Evolutionary conservation across 1,140 invertebrate genomes (phyloP).

Genomic region (Leptinotarsa lineolata): DNA sequence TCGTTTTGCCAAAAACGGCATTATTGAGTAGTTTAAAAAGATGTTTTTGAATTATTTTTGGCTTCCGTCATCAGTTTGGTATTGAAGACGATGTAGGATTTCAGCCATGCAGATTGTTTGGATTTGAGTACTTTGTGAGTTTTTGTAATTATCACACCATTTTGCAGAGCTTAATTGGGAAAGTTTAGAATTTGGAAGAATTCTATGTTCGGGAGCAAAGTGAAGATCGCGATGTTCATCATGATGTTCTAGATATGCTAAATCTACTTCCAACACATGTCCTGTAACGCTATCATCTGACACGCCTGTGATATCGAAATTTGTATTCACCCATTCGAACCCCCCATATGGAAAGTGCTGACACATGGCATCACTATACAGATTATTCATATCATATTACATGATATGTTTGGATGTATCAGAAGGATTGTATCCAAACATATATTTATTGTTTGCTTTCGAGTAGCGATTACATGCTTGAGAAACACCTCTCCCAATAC

Average conservation of each 20-base stretch:
- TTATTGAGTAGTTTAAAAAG: too few species aligned
- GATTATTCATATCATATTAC: constrained; percentile 47
- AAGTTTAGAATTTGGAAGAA: constrained; percentile 38
- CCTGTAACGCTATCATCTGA: neutral
- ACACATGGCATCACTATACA: neutral
- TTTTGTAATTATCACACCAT: constrained; percentile 2
- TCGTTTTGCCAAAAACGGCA: too few species aligned
- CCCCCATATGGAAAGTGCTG: too few species aligned
- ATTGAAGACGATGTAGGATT: too few species aligned
- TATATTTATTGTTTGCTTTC: constrained; percentile 55
- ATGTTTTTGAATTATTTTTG: too few species aligned
- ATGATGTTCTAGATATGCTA: constrained; percentile 32
- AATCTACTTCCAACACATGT: too few species aligned
- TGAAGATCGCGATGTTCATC: constrained; percentile 53
- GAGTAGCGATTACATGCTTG: constrained; percentile 50
- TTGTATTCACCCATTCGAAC: too few species aligned
- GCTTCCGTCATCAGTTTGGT: too few species aligned
- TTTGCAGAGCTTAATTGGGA: constrained; percentile 11
- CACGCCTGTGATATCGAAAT: neutral
- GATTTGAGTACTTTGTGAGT: too few species aligned
- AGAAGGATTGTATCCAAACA: constrained; percentile 53
- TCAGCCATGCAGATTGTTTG: too few species aligned
- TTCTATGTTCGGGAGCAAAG: constrained; percentile 50
- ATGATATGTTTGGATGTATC: constrained; percentile 51
- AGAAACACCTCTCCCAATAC: constrained; percentile 53